These are phyloP conservation scores for Hydropsyche betteni DNA, from an alignment of 2,888 invertebrate species.

Conservation along the genomic window DNA sequence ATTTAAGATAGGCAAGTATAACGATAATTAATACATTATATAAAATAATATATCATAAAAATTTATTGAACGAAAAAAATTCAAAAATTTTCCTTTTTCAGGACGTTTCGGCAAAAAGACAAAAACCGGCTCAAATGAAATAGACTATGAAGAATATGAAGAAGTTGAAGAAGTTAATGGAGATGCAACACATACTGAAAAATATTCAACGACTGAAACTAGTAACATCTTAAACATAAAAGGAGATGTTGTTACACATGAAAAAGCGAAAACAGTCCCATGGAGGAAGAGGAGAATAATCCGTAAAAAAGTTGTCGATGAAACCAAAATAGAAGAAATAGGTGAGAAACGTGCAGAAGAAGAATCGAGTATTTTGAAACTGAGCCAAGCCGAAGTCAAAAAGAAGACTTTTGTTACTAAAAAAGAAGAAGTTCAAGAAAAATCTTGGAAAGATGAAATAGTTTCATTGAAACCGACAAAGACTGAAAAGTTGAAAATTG, in stretches of 20 bases:
- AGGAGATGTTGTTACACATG: slow-evolving; percentile 30
- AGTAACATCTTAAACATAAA: slow-evolving; percentile 47
- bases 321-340: not conserved
- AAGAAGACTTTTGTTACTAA: slow-evolving; percentile 34
- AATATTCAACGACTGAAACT: slow-evolving; percentile 39
- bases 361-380: slow-evolving; percentile 30
- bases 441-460: slow-evolving; percentile 74
- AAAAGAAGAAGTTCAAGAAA: slow-evolving; percentile 57
- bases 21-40: too few relatives aligned
- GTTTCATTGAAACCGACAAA: slow-evolving; percentile 70
- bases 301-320: not conserved
- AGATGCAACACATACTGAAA: slow-evolving; percentile 27
- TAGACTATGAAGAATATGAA: slow-evolving; percentile 37
- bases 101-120: slow-evolving; percentile 44
- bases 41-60: too few relatives aligned
- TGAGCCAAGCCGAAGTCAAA: slow-evolving; percentile 41
- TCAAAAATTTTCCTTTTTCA: slow-evolving; percentile 43
- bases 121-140: slow-evolving; percentile 40
- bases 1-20: too few relatives aligned
- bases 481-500: slow-evolving; percentile 63
- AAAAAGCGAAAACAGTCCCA: slow-evolving; percentile 42
- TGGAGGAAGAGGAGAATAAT: slow-evolving; percentile 44
- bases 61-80: not conserved
- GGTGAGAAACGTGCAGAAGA: slow-evolving; percentile 51
- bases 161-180: slow-evolving; percentile 35